Base-by-base conservation (phyloP, 92 coral and sea anemone genomes). In the Galaxea fascicularis region DNA sequence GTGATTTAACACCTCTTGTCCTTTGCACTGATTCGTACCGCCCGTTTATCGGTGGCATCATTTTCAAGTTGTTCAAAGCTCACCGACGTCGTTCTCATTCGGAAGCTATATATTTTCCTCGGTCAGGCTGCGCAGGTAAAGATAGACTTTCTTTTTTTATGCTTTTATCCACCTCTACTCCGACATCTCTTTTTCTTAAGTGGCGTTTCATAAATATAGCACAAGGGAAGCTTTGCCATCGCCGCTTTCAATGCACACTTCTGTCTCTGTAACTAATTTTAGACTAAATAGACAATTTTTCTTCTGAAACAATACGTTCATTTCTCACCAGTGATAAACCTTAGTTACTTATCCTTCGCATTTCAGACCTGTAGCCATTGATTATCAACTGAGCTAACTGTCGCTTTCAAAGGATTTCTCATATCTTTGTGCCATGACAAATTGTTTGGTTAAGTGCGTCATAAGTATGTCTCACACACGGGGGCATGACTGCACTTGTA, bases 71-170 rank as follows among this genome's bases (percentile, higher is more conserved):
- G 22, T 17, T 67, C 29, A 18, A 70, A 56, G 62, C 16, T 16
- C 12, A 4, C 14, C 77, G 16, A 21, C 46, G 0, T n/a, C 15
- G 28, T 39, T 9, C 13, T 41, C 31, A 28, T 27, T 3, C 26
- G 15, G 63, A 26, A 25, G 30, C 52, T 35, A 45, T n/a, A n/a
- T n/a, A n/a, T 0, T 73, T 15, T 73, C 26, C 64, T 14, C n/a
- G 3, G 35, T 28, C 79, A 17, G 31, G 45, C n/a, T 74, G 0
- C 0, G 9, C 27, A 74, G 79, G 79, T 74, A 74, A 74, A 35
- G 65, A 53, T 11, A 10, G 18, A 18, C 46, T 54, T 59, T 74
- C 47, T 56, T 28, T 3, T 74, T 17, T 11, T 28, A 9, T 25
- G 29, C 41, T 35, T 35, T 35, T 35, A 2, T 6, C 41, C 41